These are phyloP conservation scores for Caretta caretta DNA, from an alignment of 2,113 vertebrate genomes.

Conservation along the genomic window DNA sequence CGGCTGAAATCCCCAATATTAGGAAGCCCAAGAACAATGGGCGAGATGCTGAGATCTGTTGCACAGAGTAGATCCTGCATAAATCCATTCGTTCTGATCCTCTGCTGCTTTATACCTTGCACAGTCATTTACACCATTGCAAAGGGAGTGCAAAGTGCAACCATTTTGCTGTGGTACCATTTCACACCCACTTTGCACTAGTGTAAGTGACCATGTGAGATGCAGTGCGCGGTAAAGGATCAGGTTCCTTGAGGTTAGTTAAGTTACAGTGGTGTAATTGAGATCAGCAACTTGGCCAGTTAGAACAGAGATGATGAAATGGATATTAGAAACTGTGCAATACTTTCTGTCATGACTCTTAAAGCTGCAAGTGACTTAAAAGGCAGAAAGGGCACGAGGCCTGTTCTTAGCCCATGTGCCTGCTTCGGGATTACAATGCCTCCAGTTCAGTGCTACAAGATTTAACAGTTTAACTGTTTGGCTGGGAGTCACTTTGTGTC, in stretches of 20 bases:
- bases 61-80: neutral
- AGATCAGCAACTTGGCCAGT: neutral
- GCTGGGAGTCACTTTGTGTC: slow-evolving; percentile 30
- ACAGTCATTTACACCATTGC: neutral
- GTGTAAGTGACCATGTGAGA: neutral
- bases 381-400: neutral
- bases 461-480: slow-evolving; percentile 49
- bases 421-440: slow-evolving; percentile 48
- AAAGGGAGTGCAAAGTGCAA: neutral
- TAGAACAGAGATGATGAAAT: neutral
- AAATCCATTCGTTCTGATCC: neutral
- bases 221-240: neutral
- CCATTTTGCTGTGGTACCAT: fast-evolving
- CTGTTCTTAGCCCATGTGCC: slow-evolving; percentile 31
- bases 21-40: neutral
- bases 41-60: neutral
- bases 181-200: neutral
- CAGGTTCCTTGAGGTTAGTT: neutral
- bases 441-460: slow-evolving; percentile 37
- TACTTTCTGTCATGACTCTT: neutral
- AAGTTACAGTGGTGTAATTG: neutral
- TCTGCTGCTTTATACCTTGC: neutral
- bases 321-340: neutral
- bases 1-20: neutral
- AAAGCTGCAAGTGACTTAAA: slow-evolving; percentile 1